A percentile compares a stretch with the other conserved stretches of the same genome.
phyloP scores from a whole-genome alignment of 2,888 invertebrate genomes.

The Nemapogon koenigi region DNA sequence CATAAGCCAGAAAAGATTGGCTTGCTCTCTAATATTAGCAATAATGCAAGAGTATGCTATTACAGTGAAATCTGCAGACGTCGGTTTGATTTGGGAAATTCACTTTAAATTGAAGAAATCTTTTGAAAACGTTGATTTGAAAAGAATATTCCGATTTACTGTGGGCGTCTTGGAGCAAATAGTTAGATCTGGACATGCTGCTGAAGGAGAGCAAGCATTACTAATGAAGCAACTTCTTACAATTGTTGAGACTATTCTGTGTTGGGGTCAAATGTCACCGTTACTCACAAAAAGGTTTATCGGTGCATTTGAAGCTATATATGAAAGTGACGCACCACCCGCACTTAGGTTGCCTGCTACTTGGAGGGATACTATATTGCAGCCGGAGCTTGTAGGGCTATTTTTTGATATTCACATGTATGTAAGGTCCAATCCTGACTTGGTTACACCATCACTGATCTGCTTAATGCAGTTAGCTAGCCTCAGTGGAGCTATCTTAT shows the following conservation, averaged over 20 bases:
- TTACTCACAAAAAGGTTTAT: slow-evolving; percentile 72
- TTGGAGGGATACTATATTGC: slow-evolving; percentile 81
- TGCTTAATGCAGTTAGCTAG: slow-evolving; percentile 80
- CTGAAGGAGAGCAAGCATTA: slow-evolving; percentile 56
- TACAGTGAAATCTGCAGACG: slow-evolving; percentile 84
- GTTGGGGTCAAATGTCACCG: slow-evolving; percentile 81
- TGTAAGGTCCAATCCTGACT: slow-evolving; percentile 75
- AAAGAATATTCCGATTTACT: slow-evolving; percentile 73
- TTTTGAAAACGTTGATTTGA: slow-evolving; percentile 83
- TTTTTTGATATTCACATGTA: slow-evolving; percentile 86
- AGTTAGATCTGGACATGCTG: slow-evolving; percentile 46
- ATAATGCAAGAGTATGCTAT: slow-evolving; percentile 89
- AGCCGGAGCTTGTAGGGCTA: slow-evolving; percentile 75
- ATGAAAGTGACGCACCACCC: slow-evolving; percentile 70
- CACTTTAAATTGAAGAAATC: slow-evolving; percentile 84
- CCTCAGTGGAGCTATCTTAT: slow-evolving; percentile 45
- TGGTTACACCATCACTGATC: slow-evolving; percentile 79
- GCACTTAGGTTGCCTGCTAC: slow-evolving; percentile 68
- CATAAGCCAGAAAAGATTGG: slow-evolving; percentile 78
- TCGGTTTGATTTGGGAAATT: slow-evolving; percentile 87
- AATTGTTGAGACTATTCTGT: slow-evolving; percentile 79
- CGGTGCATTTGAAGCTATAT: slow-evolving; percentile 73
- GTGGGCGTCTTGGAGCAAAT: slow-evolving; percentile 51
- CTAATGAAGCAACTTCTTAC: slow-evolving; percentile 74
- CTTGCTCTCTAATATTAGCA: slow-evolving; percentile 82